Evolutionary conservation across 1,140 invertebrate genomes (phyloP).

Genomic region (Pachypeltis micranthus): DNA sequence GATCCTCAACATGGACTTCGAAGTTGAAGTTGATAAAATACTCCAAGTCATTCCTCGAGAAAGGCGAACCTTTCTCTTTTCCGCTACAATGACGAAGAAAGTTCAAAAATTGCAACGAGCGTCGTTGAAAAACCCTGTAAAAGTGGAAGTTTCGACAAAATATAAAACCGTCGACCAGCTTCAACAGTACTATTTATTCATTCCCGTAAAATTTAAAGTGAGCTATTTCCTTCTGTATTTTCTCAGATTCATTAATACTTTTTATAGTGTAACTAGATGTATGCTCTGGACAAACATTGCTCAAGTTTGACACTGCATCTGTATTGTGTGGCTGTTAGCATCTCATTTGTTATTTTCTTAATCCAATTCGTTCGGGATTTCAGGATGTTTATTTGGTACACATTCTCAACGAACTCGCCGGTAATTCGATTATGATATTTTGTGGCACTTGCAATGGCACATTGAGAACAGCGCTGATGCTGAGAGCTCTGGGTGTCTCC

Average conservation of each 20-base stretch:
- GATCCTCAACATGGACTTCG: constrained; percentile 93
- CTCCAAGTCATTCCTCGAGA: constrained; percentile 80
- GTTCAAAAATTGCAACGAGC: constrained; percentile 93
- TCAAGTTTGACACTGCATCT: background rate
- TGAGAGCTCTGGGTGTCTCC: constrained; percentile 76
- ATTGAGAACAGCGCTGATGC: constrained; percentile 71
- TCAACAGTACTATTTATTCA: constrained; percentile 90
- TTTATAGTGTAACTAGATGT: background rate
- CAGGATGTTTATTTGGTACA: constrained; percentile 93
- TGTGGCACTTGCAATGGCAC: constrained; percentile 89
- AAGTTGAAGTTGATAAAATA: constrained; percentile 92
- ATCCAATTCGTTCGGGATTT: too few species aligned
- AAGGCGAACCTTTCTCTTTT: constrained; percentile 79
- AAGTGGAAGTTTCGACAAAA: constrained; percentile 90
- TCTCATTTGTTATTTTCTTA: too few species aligned
- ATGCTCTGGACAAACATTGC: background rate
- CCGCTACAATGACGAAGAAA: constrained; percentile 98
- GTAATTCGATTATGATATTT: constrained; percentile 96
- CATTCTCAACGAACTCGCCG: constrained; percentile 88
- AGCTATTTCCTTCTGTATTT: too few species aligned
- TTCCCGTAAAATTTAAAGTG: constrained; percentile 91
- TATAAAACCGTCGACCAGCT: constrained; percentile 97
- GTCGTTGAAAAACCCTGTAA: constrained; percentile 81
- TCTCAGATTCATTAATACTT: too few species aligned
- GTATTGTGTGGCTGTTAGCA: too few species aligned